phyloP scores from a whole-genome alignment of 2,888 invertebrate species.

The Argynnis bischoffii region DNA sequence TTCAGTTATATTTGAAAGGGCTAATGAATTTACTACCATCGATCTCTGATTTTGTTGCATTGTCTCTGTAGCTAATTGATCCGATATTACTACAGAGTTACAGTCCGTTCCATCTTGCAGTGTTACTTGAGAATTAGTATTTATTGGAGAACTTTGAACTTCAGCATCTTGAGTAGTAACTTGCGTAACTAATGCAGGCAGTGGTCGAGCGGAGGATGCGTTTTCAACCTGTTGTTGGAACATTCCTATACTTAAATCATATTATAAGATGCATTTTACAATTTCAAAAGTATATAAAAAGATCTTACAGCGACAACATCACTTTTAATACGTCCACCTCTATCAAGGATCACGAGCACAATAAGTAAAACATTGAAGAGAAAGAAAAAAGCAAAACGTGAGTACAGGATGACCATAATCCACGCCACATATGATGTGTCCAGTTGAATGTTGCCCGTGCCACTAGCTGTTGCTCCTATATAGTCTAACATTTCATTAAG shows the following conservation, averaged over 20 bases:
- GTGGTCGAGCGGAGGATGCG: neutral
- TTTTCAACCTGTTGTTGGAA: slow-evolving; percentile 5
- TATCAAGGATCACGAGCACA: slow-evolving; percentile 55
- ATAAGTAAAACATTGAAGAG: slow-evolving; percentile 68
- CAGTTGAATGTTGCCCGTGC: slow-evolving; percentile 50
- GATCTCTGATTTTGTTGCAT: slow-evolving; percentile 14
- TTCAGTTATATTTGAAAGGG: slow-evolving; percentile 33
- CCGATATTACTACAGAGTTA: slow-evolving; percentile 12
- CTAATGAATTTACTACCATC: slow-evolving; percentile 5
- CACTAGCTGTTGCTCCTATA: slow-evolving; percentile 58
- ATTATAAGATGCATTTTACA: neutral
- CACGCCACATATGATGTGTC: slow-evolving; percentile 64
- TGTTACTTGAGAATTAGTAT: neutral
- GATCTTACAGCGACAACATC: slow-evolving; percentile 47
- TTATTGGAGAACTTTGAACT: slow-evolving; percentile 26
- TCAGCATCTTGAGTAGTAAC: slow-evolving; percentile 12
- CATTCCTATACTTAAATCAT: neutral
- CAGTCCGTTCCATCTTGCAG: slow-evolving; percentile 18
- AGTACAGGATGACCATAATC: slow-evolving; percentile 72
- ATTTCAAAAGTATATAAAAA: neutral
- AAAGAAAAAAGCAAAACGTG: slow-evolving; percentile 71
- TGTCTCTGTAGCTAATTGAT: slow-evolving; percentile 14
- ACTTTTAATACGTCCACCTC: slow-evolving; percentile 39
- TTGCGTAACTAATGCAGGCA: neutral
- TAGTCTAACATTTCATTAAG: slow-evolving; percentile 59